Percentiles rank a stretch among this genome's conserved stretches.
phyloP scores from a whole-genome alignment of 1,140 invertebrate species.

The Daktulosphaira vitifoliae region DNA sequence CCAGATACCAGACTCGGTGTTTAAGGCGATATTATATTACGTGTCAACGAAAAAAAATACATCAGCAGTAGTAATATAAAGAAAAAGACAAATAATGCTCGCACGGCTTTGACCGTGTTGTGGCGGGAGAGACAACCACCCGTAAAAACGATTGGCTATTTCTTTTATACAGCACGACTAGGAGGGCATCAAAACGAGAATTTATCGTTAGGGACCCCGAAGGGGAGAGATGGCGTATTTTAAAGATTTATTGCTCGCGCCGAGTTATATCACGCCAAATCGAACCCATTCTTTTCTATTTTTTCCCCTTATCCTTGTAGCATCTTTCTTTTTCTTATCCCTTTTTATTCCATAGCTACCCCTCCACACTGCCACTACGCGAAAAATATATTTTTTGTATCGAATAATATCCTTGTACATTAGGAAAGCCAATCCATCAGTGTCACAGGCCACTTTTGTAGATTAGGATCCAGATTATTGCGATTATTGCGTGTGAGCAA shows the following conservation, averaged over 20 bases:
- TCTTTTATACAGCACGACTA: neutral
- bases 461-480: no score
- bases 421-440: neutral
- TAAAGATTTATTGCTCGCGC: constrained; percentile 27
- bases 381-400: neutral
- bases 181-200: constrained; percentile 31
- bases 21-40: neutral
- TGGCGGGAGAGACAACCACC: constrained; percentile 1
- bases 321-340: constrained; percentile 2
- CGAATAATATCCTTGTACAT: neutral
- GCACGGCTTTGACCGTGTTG: neutral
- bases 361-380: neutral
- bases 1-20: neutral
- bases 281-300: constrained; percentile 26
- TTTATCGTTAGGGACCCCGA: constrained; percentile 17
- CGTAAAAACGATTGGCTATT: constrained; percentile 33
- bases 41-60: constrained; percentile 4
- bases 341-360: neutral
- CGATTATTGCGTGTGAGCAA: neutral
- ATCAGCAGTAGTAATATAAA: neutral
- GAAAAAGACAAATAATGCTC: neutral
- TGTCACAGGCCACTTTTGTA: constrained; percentile 5
- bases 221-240: constrained; percentile 32
- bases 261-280: constrained; percentile 30
- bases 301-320: neutral